Conservation (phyloP, 2,113 vertebrate genomes). For the Varanus salvator region DNA sequence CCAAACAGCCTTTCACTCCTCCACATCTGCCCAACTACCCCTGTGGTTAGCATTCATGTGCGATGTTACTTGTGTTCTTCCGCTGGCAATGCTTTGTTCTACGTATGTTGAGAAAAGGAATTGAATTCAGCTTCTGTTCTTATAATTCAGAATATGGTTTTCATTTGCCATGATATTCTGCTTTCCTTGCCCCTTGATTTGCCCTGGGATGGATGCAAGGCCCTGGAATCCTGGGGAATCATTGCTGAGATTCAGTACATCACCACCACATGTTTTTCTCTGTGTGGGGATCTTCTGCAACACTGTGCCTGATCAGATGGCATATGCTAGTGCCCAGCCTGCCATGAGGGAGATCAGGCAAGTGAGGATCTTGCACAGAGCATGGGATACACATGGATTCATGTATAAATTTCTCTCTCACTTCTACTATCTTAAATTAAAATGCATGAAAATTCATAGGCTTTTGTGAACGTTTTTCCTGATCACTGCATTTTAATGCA, state of each 20-base stretch:
- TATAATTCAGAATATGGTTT: slow-evolving; percentile 8
- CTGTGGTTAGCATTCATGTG: not conserved
- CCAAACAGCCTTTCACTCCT: too few relatives aligned
- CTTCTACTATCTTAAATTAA: too few relatives aligned
- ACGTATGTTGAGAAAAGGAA: not conserved
- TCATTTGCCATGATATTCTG: not conserved
- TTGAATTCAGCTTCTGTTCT: fast-evolving
- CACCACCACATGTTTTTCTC: not conserved
- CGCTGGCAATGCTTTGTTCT: not conserved
- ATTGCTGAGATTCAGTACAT: not conserved
- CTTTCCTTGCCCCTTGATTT: not conserved
- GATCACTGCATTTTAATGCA: too few relatives aligned
- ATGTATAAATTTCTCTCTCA: too few relatives aligned
- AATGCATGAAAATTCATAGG: too few relatives aligned
- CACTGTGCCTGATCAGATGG: not conserved
- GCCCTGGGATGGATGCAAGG: not conserved
- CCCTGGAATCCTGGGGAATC: not conserved
- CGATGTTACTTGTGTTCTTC: not conserved
- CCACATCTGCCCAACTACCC: too few relatives aligned
- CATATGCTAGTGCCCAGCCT: not conserved
- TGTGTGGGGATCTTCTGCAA: not conserved
- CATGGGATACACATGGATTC: not conserved
- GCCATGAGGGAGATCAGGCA: not conserved
- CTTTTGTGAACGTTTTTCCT: too few relatives aligned
- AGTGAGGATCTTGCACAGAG: not conserved